Conservation (phyloP, 1,140 invertebrate genomes). For the Magallana angulata region DNA sequence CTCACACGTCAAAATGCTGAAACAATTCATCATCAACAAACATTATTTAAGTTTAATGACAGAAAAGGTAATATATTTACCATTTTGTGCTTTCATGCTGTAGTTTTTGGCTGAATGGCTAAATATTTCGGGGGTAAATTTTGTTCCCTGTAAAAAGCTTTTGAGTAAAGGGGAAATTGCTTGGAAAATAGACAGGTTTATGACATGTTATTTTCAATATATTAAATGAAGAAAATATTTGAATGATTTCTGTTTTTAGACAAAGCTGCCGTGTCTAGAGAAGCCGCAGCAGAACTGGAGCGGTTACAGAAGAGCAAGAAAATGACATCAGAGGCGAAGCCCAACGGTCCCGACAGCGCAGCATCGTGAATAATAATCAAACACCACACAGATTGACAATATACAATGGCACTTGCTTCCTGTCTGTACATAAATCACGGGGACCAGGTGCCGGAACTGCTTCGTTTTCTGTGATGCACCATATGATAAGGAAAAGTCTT, state of each 20-base stretch:
- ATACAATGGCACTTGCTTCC: conserved; percentile 12
- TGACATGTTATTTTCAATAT: no score
- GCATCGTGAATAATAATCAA: conserved; percentile 58
- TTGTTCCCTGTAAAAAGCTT: no score
- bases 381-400: conserved; percentile 15
- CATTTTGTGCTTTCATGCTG: no score
- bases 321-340: conserved; percentile 60
- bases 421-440: conserved; percentile 23
- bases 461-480: conserved; percentile 31
- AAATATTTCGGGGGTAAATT: no score
- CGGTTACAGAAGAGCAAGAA: conserved; percentile 89
- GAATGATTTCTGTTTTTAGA: conserved; percentile 72
- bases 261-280: conserved; percentile 87
- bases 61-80: no score
- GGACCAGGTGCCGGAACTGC: neutral
- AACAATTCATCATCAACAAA: no score
- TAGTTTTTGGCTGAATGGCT: no score
- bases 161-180: no score
- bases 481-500: neutral
- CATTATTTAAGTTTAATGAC: no score
- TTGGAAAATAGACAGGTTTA: no score
- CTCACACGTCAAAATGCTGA: no score
- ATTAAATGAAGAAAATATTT: no score
- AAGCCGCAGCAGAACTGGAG: conserved; percentile 95
- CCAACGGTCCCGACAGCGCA: conserved; percentile 65